These are phyloP conservation scores for Torymus aiolomorphi DNA, from an alignment of 2,888 invertebrate species.

Conservation along the genomic window DNA sequence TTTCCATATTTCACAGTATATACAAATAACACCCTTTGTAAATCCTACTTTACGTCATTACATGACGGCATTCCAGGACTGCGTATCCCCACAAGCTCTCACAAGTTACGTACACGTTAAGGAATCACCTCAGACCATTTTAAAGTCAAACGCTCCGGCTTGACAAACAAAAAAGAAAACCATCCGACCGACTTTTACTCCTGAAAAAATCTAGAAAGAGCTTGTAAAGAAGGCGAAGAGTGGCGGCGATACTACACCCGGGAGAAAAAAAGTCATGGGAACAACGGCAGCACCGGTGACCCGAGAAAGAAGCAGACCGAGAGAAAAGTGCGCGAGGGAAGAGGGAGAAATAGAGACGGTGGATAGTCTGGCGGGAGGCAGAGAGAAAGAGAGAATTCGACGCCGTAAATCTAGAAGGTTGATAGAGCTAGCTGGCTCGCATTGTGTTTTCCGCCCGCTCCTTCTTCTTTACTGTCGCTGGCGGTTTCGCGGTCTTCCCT, in stretches of 20 bases:
- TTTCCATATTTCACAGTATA: no score
- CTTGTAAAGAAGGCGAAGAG: constrained; percentile 8
- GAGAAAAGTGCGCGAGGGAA: not conserved
- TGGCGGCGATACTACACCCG: not conserved
- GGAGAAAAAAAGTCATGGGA: not conserved
- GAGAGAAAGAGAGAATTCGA: constrained; percentile 9
- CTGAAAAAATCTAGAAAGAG: constrained; percentile 15
- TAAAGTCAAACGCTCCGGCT: no score
- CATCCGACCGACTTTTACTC: no score
- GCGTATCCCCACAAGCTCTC: no score
- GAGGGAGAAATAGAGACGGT: not conserved
- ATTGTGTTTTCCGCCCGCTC: not conserved
- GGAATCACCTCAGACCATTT: no score
- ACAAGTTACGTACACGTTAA: no score
- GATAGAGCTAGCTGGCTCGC: constrained; percentile 16
- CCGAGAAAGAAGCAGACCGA: not conserved
- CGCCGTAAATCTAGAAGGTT: constrained; percentile 28
- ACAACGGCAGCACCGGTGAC: not conserved
- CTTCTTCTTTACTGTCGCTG: constrained; percentile 19
- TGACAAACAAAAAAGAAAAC: no score
- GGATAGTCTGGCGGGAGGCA: not conserved
- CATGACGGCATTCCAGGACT: no score
- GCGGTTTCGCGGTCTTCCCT: not conserved
- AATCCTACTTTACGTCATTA: no score
- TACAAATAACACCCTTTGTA: no score